A percentile compares a stretch with the other conserved stretches of the same genome.
These are phyloP conservation scores for Agrypnus murinus DNA, from an alignment of 2,888 invertebrate species.

Conservation along the genomic window DNA sequence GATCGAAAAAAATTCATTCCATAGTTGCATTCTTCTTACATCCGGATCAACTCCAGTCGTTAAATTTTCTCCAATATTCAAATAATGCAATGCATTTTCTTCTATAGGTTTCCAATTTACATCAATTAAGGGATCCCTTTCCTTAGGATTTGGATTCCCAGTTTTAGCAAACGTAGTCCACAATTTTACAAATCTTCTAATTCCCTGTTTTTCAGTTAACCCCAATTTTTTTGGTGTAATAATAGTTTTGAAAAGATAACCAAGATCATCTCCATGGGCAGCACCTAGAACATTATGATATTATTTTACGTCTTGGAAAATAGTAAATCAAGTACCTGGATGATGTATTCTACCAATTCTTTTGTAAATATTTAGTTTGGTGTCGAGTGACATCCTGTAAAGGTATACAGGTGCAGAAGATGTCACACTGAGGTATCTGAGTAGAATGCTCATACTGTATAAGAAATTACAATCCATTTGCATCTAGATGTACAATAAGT, in stretches of 20 bases:
- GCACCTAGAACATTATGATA: constrained; percentile 58
- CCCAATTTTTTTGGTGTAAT: constrained; percentile 49
- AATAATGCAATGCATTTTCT: constrained; percentile 47
- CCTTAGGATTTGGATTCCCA: constrained; percentile 49
- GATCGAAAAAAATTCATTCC: constrained; percentile 52
- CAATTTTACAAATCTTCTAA: constrained; percentile 57
- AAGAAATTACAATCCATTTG: constrained; percentile 57
- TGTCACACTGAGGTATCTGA: constrained; percentile 49
- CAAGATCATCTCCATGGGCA: constrained; percentile 62
- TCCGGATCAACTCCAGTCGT: constrained; percentile 55
- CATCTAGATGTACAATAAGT: too few relatives aligned
- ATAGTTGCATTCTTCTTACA: constrained; percentile 56
- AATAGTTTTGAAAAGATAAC: constrained; percentile 59
- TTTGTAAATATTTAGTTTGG: constrained; percentile 20
- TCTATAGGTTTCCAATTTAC: constrained; percentile 53
- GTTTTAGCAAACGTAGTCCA: constrained; percentile 63
- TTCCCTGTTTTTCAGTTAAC: constrained; percentile 54
- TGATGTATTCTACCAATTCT: background rate
- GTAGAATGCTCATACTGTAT: constrained; percentile 53
- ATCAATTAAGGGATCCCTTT: constrained; percentile 44
- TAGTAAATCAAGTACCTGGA: too few relatives aligned
- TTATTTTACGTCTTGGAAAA: too few relatives aligned
- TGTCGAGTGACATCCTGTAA: constrained; percentile 15
- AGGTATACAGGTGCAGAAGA: constrained; percentile 35
- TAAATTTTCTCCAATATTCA: constrained; percentile 57